These are phyloP conservation scores for Trematocara marginatum DNA, from an alignment of 2,113 vertebrate species.

Conservation along the genomic window DNA sequence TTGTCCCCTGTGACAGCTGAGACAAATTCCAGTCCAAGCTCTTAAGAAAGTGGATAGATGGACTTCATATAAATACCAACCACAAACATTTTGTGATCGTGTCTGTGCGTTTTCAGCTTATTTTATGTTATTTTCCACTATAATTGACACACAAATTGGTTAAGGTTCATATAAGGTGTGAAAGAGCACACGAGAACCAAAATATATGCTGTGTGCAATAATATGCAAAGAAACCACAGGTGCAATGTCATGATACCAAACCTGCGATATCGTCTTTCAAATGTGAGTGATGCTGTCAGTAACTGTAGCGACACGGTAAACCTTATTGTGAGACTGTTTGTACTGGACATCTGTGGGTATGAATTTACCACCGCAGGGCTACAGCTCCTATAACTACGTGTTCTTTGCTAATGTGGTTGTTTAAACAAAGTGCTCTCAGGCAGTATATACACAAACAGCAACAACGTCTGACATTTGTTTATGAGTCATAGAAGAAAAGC, in stretches of 20 bases:
- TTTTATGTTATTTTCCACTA: background rate
- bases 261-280: background rate
- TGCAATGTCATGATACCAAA: background rate
- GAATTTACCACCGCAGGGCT: background rate
- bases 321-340: background rate
- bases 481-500: background rate
- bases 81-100: background rate
- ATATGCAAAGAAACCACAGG: background rate
- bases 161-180: background rate
- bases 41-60: background rate
- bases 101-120: background rate
- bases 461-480: background rate
- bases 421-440: constrained; percentile 6
- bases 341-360: background rate
- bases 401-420: background rate
- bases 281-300: background rate
- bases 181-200: background rate
- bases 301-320: background rate
- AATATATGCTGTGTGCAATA: background rate
- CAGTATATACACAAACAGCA: background rate
- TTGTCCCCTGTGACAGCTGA: background rate
- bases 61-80: background rate
- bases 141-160: background rate
- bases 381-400: background rate
- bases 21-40: background rate